phyloP scores from a whole-genome alignment of 1,140 invertebrate species.

The Aphelinus atriplicis region DNA sequence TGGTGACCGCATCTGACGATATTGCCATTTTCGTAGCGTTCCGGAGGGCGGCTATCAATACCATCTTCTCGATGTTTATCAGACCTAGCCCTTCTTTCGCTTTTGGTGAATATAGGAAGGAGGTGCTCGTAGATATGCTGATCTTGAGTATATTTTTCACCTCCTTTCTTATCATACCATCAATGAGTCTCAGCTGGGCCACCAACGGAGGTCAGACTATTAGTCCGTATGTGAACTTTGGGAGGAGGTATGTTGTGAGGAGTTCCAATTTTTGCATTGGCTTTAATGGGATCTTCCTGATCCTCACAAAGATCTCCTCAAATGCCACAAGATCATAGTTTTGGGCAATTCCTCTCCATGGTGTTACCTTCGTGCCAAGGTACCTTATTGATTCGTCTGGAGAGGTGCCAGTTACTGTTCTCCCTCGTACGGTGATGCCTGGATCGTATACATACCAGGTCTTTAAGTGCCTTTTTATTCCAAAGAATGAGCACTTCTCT shows the following conservation, averaged over 20 bases:
- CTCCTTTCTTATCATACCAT: neutral
- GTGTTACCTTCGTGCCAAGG: neutral
- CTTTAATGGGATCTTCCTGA: neutral
- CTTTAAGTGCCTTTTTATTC: constrained; percentile 45
- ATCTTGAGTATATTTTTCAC: neutral
- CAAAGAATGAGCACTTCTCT: constrained; percentile 52
- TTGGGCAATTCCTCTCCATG: neutral
- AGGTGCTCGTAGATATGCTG: neutral
- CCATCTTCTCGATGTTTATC: neutral
- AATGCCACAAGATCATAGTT: neutral
- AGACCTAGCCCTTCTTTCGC: neutral
- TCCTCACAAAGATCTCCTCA: neutral
- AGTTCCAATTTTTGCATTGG: constrained; percentile 13
- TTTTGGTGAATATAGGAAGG: neutral
- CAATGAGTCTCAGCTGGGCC: neutral
- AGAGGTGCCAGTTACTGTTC: neutral
- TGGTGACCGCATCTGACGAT: neutral
- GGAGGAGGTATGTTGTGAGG: neutral
- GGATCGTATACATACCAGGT: neutral
- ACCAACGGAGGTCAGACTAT: neutral
- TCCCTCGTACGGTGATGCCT: neutral
- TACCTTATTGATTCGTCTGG: neutral
- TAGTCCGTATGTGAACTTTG: neutral
- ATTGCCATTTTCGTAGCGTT: neutral
- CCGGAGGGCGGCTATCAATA: neutral